Evolutionary conservation across 2,113 vertebrate species (phyloP).

Genomic region (Sceloporus tristichus): DNA sequence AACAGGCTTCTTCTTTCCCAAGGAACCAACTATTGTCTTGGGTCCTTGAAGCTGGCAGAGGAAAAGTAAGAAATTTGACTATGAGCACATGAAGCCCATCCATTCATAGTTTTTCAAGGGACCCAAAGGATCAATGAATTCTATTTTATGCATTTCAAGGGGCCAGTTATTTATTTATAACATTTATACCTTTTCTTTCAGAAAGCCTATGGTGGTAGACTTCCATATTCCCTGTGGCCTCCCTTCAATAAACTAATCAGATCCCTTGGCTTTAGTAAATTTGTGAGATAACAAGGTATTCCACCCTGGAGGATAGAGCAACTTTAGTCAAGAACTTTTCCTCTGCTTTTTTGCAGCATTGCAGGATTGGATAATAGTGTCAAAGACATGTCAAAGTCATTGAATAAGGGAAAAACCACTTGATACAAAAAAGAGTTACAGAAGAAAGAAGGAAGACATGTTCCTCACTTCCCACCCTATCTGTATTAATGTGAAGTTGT

Average conservation of each 20-base stretch:
- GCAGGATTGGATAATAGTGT: background rate
- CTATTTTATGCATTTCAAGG: background rate
- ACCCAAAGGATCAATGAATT: background rate
- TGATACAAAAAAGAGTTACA: background rate
- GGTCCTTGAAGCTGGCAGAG: background rate
- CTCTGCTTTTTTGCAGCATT: no score
- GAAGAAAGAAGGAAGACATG: no score
- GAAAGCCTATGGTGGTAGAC: background rate
- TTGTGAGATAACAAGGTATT: background rate
- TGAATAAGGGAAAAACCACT: background rate
- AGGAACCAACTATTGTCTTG: slow-evolving; percentile 11
- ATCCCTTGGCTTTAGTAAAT: background rate
- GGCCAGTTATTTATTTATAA: background rate
- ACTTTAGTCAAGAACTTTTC: background rate
- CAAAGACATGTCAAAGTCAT: background rate
- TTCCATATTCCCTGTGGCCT: background rate
- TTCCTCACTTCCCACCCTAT: background rate
- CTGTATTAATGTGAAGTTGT: background rate
- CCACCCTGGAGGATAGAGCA: background rate
- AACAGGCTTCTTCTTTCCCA: background rate
- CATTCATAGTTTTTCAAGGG: background rate
- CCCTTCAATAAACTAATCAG: background rate
- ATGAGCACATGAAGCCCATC: background rate
- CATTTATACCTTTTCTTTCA: background rate
- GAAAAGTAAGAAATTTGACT: background rate